phyloP scores from a whole-genome alignment of 2,797 vertebrate species.

The Malacoraja senta region DNA sequence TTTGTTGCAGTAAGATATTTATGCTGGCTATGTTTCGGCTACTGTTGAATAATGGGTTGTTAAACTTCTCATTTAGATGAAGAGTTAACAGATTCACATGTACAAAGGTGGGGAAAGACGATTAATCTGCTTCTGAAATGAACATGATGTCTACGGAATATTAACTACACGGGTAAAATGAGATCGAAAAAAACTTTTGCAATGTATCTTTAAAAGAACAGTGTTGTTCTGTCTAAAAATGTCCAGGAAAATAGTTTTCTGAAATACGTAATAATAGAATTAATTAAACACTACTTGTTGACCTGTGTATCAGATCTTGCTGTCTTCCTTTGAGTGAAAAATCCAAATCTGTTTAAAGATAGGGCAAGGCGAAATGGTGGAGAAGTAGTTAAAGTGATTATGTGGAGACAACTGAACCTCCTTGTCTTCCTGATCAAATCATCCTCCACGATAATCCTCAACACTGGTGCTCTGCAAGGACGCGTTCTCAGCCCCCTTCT shows the following conservation, averaged over 20 bases:
- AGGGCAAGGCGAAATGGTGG: no score
- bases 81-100: slow-evolving; percentile 16
- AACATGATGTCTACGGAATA: neutral
- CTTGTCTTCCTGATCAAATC: no score
- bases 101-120: neutral
- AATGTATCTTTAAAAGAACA: neutral
- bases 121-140: slow-evolving; percentile 9
- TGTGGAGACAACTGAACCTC: no score
- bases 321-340: no score
- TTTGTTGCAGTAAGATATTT: neutral
- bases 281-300: neutral
- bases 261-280: neutral
- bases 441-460: no score
- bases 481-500: no score
- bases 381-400: no score
- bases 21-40: neutral
- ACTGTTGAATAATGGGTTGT: slow-evolving; percentile 15
- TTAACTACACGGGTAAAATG: neutral
- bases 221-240: neutral
- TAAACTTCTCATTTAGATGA: neutral
- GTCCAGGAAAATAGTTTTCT: neutral
- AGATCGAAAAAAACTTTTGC: neutral
- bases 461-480: no score
- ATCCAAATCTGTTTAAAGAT: no score
- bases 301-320: neutral